These are phyloP conservation scores for Cnemophilus loriae DNA, from an alignment of 2,113 vertebrate species.

Conservation along the genomic window DNA sequence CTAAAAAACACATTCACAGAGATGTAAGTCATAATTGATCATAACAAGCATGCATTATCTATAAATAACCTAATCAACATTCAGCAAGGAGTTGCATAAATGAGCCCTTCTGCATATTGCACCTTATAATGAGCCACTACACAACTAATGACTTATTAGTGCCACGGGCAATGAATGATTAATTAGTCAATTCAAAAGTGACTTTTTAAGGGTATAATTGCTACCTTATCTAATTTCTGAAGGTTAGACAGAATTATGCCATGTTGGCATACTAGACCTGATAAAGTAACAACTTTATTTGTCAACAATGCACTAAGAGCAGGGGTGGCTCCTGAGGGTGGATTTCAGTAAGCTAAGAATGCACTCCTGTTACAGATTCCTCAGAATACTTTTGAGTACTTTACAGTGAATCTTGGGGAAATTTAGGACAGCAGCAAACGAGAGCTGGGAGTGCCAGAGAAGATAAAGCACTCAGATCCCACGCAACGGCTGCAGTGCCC, in stretches of 20 bases:
- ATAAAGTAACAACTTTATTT: conserved; percentile 48
- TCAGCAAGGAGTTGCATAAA: conserved; percentile 64
- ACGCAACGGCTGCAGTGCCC: neutral
- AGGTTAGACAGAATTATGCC: conserved; percentile 65
- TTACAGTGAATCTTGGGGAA: neutral
- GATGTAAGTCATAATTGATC: conserved; percentile 60
- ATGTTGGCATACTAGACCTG: conserved; percentile 34
- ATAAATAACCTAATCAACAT: conserved; percentile 74
- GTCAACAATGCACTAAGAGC: neutral
- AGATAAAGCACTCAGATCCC: neutral
- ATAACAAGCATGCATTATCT: conserved; percentile 59
- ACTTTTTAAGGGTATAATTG: conserved; percentile 72
- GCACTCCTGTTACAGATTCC: neutral
- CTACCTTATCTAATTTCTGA: conserved; percentile 69
- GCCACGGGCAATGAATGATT: conserved; percentile 71
- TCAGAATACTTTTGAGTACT: neutral
- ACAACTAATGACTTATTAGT: conserved; percentile 74
- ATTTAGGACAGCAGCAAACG: neutral
- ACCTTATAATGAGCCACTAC: conserved; percentile 69
- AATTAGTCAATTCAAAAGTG: conserved; percentile 72
- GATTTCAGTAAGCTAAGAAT: neutral
- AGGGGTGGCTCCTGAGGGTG: neutral
- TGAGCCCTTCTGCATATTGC: conserved; percentile 54
- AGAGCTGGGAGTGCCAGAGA: neutral
- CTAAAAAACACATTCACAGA: neutral